Percentiles rank a stretch among this genome's conserved stretches.
phyloP scores from a whole-genome alignment of 2,888 invertebrate genomes.

The Drosophila lutescens region DNA sequence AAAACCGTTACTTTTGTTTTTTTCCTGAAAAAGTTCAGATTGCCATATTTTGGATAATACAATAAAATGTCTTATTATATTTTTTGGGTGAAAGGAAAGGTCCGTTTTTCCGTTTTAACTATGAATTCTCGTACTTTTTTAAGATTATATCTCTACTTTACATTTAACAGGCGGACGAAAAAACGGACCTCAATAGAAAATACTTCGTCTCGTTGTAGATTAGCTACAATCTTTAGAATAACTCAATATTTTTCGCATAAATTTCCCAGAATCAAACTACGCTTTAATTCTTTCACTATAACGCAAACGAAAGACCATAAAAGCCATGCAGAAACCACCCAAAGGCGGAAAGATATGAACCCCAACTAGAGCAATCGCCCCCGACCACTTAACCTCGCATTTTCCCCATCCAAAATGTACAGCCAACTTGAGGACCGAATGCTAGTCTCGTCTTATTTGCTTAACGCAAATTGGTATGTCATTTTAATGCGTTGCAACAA shows the following conservation, averaged over 20 bases:
- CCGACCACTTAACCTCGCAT: slow-evolving; percentile 15
- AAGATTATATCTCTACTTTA: too few species aligned
- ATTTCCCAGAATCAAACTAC: neutral
- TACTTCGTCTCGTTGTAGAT: too few species aligned
- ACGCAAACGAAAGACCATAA: neutral
- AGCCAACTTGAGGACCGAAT: slow-evolving; percentile 20
- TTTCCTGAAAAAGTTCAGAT: neutral
- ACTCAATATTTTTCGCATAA: neutral
- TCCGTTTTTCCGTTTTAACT: too few species aligned
- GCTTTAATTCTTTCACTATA: neutral
- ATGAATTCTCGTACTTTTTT: too few species aligned
- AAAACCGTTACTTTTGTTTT: slow-evolving; percentile 20
- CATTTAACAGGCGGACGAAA: too few species aligned
- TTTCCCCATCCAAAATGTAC: slow-evolving; percentile 5
- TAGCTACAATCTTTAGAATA: too few species aligned
- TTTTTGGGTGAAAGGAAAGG: too few species aligned
- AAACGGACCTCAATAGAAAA: too few species aligned
- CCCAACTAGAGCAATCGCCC: slow-evolving; percentile 13
- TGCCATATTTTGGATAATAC: too few species aligned
- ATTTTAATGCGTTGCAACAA: slow-evolving; percentile 78
- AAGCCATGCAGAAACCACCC: slow-evolving; percentile 11
- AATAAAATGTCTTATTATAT: too few species aligned
- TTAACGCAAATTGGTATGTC: slow-evolving; percentile 78
- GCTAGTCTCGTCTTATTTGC: slow-evolving; percentile 76
- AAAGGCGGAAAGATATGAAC: slow-evolving; percentile 3